These are phyloP conservation scores for Euleptes europaea DNA, from an alignment of 2,113 vertebrate genomes.

Conservation along the genomic window DNA sequence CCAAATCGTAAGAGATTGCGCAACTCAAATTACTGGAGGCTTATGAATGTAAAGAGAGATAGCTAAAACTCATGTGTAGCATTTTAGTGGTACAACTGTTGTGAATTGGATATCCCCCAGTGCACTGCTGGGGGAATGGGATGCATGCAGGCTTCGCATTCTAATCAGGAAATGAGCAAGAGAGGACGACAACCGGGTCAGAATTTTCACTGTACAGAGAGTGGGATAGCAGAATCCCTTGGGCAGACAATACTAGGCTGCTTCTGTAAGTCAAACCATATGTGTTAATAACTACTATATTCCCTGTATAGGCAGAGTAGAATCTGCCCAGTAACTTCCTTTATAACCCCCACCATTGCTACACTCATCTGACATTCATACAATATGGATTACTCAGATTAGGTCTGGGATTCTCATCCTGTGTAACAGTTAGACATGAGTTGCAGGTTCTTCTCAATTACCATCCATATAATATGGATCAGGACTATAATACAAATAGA, in stretches of 20 bases:
- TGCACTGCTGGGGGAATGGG: neutral
- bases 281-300: neutral
- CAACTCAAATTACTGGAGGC: conserved; percentile 24
- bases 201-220: neutral
- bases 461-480: no score
- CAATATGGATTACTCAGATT: neutral
- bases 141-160: neutral
- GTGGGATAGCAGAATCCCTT: neutral
- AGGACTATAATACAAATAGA: no score
- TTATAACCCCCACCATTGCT: neutral
- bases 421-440: no score
- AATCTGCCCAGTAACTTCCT: neutral
- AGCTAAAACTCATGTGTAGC: neutral
- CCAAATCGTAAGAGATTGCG: neutral
- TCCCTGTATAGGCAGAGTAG: neutral
- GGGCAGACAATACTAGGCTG: neutral
- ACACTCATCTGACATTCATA: neutral
- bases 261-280: neutral
- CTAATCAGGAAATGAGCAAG: neutral
- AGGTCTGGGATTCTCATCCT: no score
- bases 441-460: no score
- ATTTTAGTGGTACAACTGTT: neutral
- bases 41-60: neutral
- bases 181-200: neutral
- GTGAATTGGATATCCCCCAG: neutral